Percentiles rank a stretch among this genome's conserved stretches.
phyloP scores from a whole-genome alignment of 2,888 invertebrate species.

The Cryptophagus acutangulus region DNA sequence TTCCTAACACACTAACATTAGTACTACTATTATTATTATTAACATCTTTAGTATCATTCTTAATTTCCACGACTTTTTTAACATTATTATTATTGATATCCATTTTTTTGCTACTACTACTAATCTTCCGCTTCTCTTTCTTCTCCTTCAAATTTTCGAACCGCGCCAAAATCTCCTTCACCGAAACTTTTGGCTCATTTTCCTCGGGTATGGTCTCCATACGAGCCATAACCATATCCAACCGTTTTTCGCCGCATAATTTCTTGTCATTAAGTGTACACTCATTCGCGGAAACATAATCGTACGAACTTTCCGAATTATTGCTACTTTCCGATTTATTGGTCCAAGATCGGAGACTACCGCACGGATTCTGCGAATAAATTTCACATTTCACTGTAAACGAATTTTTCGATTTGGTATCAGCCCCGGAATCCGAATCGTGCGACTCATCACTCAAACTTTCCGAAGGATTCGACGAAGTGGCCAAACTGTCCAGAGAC shows the following conservation, averaged over 20 bases:
- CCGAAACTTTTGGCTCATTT: slow-evolving; percentile 76
- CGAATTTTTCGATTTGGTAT: slow-evolving; percentile 43
- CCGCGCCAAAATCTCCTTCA: slow-evolving; percentile 74
- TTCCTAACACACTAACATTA: no score
- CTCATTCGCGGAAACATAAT: slow-evolving; percentile 27
- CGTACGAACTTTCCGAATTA: slow-evolving; percentile 37
- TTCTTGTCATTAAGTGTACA: slow-evolving; percentile 16
- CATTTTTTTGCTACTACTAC: slow-evolving; percentile 17
- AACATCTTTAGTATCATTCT: neutral
- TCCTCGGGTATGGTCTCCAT: slow-evolving; percentile 84
- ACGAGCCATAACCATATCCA: slow-evolving; percentile 33
- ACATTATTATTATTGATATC: slow-evolving; percentile 12
- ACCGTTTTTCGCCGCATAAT: slow-evolving; percentile 25
- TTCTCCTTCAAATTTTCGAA: slow-evolving; percentile 59
- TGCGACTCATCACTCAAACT: slow-evolving; percentile 59
- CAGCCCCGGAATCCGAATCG: slow-evolving; percentile 62
- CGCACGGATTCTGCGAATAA: slow-evolving; percentile 40
- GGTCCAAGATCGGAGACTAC: slow-evolving; percentile 36
- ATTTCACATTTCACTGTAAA: slow-evolving; percentile 46
- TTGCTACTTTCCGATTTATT: slow-evolving; percentile 27
- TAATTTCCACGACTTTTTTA: slow-evolving; percentile 11
- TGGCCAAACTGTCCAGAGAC: slow-evolving; percentile 62
- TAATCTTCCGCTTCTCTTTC: slow-evolving; percentile 36
- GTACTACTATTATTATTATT: slow-evolving; percentile 18
- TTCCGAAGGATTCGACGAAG: slow-evolving; percentile 59